Evolutionary conservation across 2,113 vertebrate species (phyloP).

Genomic region (Otis tarda): DNA sequence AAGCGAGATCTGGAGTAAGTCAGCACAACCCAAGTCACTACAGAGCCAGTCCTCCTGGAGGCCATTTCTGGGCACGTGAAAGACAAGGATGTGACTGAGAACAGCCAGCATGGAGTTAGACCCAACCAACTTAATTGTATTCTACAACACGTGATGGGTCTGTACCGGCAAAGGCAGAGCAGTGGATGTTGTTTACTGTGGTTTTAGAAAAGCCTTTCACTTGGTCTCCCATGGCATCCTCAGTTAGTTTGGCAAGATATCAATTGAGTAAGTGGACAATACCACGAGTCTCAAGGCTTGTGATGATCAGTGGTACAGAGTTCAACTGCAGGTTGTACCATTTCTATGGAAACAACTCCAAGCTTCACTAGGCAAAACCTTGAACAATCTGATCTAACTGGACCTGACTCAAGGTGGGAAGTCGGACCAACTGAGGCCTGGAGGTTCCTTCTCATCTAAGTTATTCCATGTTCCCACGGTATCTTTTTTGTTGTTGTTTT

Average conservation of each 20-base stretch:
- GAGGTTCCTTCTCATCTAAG: neutral
- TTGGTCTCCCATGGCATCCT: neutral
- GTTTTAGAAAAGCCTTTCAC: neutral
- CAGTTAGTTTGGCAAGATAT: neutral
- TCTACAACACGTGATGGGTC: neutral
- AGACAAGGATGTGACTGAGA: neutral
- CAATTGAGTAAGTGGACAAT: neutral
- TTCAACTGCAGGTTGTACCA: neutral
- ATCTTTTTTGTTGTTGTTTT: neutral
- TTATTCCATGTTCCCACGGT: neutral
- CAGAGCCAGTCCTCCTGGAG: neutral
- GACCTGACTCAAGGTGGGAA: neutral
- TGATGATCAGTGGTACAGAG: neutral
- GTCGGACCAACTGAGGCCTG: rapidly evolving
- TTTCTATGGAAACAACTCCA: neutral
- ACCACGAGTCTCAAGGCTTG: neutral
- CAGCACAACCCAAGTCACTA: neutral
- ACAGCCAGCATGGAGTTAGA: neutral
- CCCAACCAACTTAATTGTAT: neutral
- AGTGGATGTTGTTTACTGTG: rapidly evolving
- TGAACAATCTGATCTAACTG: neutral
- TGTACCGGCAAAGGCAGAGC: neutral
- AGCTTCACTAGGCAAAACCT: neutral
- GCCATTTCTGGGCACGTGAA: neutral
- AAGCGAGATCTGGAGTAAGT: neutral